phyloP scores from a whole-genome alignment of 1,140 invertebrate genomes.

The Zaprionus davidi region DNA sequence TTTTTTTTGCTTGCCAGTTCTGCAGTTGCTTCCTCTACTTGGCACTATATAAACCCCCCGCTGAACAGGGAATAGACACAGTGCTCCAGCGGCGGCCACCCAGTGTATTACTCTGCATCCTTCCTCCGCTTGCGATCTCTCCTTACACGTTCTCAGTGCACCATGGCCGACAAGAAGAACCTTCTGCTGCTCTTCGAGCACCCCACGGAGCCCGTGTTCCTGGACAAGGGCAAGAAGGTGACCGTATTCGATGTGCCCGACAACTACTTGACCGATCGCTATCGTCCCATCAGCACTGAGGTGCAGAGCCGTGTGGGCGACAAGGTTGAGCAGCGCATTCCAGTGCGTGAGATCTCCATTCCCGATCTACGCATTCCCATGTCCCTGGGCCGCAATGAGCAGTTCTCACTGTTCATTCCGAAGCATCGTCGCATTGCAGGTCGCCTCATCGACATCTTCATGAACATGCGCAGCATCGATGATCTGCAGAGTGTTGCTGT shows the following conservation, averaged over 20 bases:
- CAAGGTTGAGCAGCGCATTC: conserved; percentile 86
- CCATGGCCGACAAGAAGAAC: conserved; percentile 84
- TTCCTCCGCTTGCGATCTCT: background rate
- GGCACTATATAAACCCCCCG: conserved; percentile 31
- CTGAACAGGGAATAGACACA: conserved; percentile 1
- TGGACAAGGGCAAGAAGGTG: conserved; percentile 87
- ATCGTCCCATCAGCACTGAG: conserved; percentile 85
- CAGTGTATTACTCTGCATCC: conserved; percentile 4
- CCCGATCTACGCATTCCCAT: conserved; percentile 89
- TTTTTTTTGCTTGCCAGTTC: conserved; percentile 46
- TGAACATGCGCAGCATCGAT: conserved; percentile 89
- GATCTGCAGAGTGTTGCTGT: conserved; percentile 89
- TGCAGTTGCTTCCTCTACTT: background rate
- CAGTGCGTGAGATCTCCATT: conserved; percentile 87
- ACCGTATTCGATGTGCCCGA: conserved; percentile 88
- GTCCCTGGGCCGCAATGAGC: conserved; percentile 87
- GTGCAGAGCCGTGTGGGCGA: conserved; percentile 86
- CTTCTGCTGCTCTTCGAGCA: conserved; percentile 89
- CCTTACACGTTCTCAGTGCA: background rate
- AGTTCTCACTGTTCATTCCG: conserved; percentile 91
- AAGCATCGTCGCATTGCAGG: conserved; percentile 89
- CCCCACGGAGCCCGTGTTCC: conserved; percentile 90
- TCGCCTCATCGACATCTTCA: conserved; percentile 89
- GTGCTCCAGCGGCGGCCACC: conserved; percentile 25
- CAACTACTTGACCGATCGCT: conserved; percentile 87